These are phyloP conservation scores for Lepus townsendii DNA, from an alignment of 2,797 vertebrate genomes.

Conservation along the genomic window DNA sequence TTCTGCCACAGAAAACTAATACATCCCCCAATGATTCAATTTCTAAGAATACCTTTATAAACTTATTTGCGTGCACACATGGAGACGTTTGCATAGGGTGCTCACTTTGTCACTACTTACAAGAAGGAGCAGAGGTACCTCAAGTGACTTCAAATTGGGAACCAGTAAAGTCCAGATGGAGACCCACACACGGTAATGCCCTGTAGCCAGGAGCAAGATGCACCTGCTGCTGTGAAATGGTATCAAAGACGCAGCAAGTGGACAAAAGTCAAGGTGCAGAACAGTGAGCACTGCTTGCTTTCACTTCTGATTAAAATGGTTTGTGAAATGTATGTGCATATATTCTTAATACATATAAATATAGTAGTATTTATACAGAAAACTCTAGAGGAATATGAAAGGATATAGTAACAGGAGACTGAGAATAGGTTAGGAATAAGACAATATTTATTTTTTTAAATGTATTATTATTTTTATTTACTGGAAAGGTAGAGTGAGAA, in stretches of 20 bases:
- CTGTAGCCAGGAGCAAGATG: not conserved
- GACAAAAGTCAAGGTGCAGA: not conserved
- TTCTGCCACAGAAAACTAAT: not conserved
- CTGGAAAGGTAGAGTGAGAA: too few species aligned
- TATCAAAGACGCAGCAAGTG: not conserved
- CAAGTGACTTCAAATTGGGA: not conserved
- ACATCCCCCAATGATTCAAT: not conserved
- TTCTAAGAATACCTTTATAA: constrained; percentile 3
- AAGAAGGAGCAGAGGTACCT: constrained; percentile 1
- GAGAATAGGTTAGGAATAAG: not conserved
- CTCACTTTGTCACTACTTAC: not conserved
- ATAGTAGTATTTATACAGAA: not conserved
- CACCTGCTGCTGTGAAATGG: not conserved
- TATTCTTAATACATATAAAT: not conserved
- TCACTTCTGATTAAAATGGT: constrained; percentile 28
- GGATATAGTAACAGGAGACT: not conserved
- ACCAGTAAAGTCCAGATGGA: constrained; percentile 6
- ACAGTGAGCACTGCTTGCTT: not conserved
- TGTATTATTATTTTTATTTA: too few species aligned
- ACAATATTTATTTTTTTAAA: not conserved
- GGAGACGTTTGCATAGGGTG: not conserved
- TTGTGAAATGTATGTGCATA: not conserved
- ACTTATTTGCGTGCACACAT: not conserved
- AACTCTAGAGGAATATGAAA: not conserved
- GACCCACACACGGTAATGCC: not conserved